Evolutionary conservation across 1,140 invertebrate genomes (phyloP), one percentile per base, ranked within the genome.

Genomic region (Matsumurasca onukii): DNA sequence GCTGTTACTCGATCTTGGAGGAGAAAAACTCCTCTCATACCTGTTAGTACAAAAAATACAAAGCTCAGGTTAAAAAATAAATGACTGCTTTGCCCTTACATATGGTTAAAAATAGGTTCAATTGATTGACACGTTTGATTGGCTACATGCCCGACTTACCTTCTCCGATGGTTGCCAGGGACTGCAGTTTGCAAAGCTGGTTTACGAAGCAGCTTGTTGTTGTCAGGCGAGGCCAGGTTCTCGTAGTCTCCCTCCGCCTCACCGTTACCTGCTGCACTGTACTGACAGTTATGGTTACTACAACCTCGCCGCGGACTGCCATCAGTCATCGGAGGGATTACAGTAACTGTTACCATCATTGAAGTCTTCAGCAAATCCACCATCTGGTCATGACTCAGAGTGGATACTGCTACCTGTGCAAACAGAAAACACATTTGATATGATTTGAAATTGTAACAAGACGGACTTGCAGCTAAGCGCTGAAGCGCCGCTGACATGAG

Each of bases 361-460:
- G 94, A 95, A 0, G 94, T 98, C 75, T 97, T 93, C 20, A 98
- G 81, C 52, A 97, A 82, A 80, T 97, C 94, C 3, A 97, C 92
- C 87, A 98, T 95, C 78, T 96, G 92, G 77, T 98, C 94, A 80
- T 97, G 93, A 20, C 87, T 91, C 66, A 98, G 80, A 0, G 95
- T 96, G 3, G 91, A 90, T 20, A 97, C 92, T 3, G 94, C 92
- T 5, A 92, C 86, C 80, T 95, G 55, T 5, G 49, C 13, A n/a
- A 24, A 52, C 49, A 52, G 22, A 5, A 3, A 22, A 52, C 20
- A 52, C 13, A 52, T 52, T n/a, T 45, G 39, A 45, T 45, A n/a
- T 9, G n/a, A n/a, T n/a, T n/a, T n/a, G n/a, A n/a, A n/a, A n/a
- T n/a, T n/a, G n/a, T n/a, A n/a, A n/a, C n/a, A n/a, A n/a, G n/a